Evolutionary conservation across 2,797 vertebrate species (phyloP).

Genomic region (Paguma larvata): DNA sequence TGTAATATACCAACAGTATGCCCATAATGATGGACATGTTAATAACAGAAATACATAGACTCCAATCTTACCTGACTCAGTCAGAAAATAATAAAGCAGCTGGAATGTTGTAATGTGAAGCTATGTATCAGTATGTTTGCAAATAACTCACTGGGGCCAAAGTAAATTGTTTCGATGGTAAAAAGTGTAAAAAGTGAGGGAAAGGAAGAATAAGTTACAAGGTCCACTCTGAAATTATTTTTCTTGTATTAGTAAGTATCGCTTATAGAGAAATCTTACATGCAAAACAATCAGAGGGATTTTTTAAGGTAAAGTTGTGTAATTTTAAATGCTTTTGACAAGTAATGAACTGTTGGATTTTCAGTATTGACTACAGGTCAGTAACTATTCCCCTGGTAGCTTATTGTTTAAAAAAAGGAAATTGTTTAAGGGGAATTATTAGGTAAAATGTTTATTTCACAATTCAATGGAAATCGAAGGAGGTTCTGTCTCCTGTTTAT

Average conservation of each 20-base stretch:
- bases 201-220: slow-evolving; percentile 69
- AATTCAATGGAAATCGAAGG: slow-evolving; percentile 33
- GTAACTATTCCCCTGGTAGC: slow-evolving; percentile 14
- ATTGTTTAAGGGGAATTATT: not conserved
- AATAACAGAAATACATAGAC: slow-evolving; percentile 70
- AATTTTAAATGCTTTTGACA: slow-evolving; percentile 46
- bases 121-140: slow-evolving; percentile 64
- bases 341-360: not conserved
- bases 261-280: slow-evolving; percentile 33
- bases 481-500: not conserved
- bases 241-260: slow-evolving; percentile 65
- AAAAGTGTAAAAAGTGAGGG: slow-evolving; percentile 61
- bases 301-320: not conserved
- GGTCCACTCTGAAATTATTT: slow-evolving; percentile 82
- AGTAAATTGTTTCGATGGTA: slow-evolving; percentile 80
- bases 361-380: not conserved
- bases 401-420: not conserved
- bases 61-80: slow-evolving; percentile 70
- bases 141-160: slow-evolving; percentile 77
- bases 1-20: not conserved
- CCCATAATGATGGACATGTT: not conserved
- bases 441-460: slow-evolving; percentile 23
- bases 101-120: slow-evolving; percentile 75
- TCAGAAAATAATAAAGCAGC: slow-evolving; percentile 68
- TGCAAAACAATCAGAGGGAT: slow-evolving; percentile 41